Conservation (phyloP, 2,888 invertebrate genomes). For the Nephrocerus scutellatus region DNA sequence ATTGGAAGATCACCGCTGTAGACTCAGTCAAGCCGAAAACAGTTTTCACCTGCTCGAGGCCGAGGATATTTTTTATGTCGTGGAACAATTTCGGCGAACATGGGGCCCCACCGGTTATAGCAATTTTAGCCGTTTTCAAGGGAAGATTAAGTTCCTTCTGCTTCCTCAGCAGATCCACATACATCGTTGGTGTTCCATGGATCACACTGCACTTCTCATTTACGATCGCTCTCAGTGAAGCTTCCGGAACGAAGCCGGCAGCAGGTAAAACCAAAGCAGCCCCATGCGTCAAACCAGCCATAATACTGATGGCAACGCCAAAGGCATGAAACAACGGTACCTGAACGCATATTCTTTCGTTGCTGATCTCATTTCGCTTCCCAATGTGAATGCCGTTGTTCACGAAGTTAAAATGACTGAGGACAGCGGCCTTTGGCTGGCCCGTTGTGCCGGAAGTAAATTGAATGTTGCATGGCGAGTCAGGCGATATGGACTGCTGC, state of each 20-base stretch:
- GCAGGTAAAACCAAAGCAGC: slow-evolving; percentile 57
- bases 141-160: slow-evolving; percentile 49
- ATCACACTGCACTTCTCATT: slow-evolving; percentile 64
- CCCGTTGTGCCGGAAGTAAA: slow-evolving; percentile 81
- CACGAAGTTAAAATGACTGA: slow-evolving; percentile 65
- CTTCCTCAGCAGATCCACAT: slow-evolving; percentile 62
- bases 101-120: slow-evolving; percentile 66
- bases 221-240: slow-evolving; percentile 57
- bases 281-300: slow-evolving; percentile 55
- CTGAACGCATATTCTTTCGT: slow-evolving; percentile 53
- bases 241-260: slow-evolving; percentile 55
- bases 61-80: slow-evolving; percentile 49
- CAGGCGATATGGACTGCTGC: slow-evolving; percentile 57
- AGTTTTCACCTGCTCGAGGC: slow-evolving; percentile 49
- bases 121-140: slow-evolving; percentile 50
- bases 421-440: slow-evolving; percentile 64
- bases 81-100: slow-evolving; percentile 58
- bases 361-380: slow-evolving; percentile 46
- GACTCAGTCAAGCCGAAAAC: slow-evolving; percentile 58
- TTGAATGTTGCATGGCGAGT: slow-evolving; percentile 67
- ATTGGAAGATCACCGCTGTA: slow-evolving; percentile 52
- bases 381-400: slow-evolving; percentile 69
- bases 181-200: slow-evolving; percentile 83
- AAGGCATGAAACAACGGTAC: slow-evolving; percentile 80
- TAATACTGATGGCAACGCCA: slow-evolving; percentile 60